Evolutionary conservation across 2,888 invertebrate species (phyloP).

Genomic region (Uloborus plumipes): DNA sequence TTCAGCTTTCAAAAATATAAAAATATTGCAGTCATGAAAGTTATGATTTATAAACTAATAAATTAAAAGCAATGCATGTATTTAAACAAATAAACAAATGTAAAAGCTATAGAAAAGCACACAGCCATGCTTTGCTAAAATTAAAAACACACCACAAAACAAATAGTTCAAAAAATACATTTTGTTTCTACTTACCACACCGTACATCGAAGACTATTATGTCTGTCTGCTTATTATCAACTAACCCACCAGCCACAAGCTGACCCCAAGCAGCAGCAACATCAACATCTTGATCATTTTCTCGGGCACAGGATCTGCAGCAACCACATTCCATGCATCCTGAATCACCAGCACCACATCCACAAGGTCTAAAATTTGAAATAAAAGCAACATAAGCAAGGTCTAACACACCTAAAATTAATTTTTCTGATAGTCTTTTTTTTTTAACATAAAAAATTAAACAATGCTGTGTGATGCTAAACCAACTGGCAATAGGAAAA

Average conservation of each 20-base stretch:
- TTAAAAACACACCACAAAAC: background rate
- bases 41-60: slow-evolving; percentile 11
- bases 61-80: background rate
- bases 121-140: background rate
- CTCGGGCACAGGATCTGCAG: slow-evolving; percentile 88
- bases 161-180: no score
- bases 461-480: no score
- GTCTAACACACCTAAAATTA: no score
- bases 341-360: slow-evolving; percentile 95
- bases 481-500: no score
- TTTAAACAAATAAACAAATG: background rate
- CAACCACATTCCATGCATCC: slow-evolving; percentile 94
- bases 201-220: slow-evolving; percentile 66
- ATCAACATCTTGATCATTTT: slow-evolving; percentile 75
- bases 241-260: slow-evolving; percentile 61
- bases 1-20: background rate
- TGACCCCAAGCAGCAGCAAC: slow-evolving; percentile 71
- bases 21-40: slow-evolving; percentile 15
- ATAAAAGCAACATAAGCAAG: slow-evolving; percentile 1
- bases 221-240: slow-evolving; percentile 65
- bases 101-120: background rate
- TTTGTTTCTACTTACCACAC: slow-evolving; percentile 44
- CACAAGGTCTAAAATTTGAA: slow-evolving; percentile 80
- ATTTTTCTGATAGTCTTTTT: no score
- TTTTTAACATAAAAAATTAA: background rate